phyloP scores from a whole-genome alignment of 2,888 invertebrate genomes.

The Cerastis leucographa region DNA sequence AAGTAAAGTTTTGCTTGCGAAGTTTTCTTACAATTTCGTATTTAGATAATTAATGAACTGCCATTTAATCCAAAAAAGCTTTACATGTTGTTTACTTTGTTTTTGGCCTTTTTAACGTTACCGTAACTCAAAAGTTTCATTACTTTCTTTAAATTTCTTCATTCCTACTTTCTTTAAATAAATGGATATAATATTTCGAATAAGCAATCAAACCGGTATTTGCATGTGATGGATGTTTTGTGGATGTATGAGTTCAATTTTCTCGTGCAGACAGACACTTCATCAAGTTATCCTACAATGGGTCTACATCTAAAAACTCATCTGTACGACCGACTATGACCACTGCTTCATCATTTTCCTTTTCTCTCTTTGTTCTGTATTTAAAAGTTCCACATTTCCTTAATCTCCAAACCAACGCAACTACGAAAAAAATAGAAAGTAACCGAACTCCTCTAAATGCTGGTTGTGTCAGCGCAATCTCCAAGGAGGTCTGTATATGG shows the following conservation, averaged over 20 bases:
- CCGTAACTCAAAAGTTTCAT: too few species aligned
- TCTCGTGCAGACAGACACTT: not conserved
- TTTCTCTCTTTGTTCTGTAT: not conserved
- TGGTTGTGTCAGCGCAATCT: conserved; percentile 39
- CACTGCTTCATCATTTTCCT: not conserved
- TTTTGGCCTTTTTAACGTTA: too few species aligned
- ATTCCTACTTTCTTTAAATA: not conserved
- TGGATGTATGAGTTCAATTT: not conserved
- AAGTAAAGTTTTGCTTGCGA: not conserved
- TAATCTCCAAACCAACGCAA: not conserved
- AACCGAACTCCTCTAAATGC: conserved; percentile 17
- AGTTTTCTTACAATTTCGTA: not conserved
- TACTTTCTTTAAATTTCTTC: too few species aligned
- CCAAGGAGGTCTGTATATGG: conserved; percentile 27
- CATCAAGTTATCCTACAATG: not conserved
- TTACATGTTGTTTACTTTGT: not conserved
- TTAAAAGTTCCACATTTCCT: not conserved
- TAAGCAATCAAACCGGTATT: not conserved
- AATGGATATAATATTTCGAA: not conserved
- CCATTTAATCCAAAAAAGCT: not conserved
- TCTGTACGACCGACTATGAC: not conserved
- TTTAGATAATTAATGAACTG: not conserved
- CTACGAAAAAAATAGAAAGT: conserved; percentile 54
- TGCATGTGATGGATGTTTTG: too few species aligned
- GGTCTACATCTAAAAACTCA: not conserved